phyloP scores from a whole-genome alignment of 2,113 vertebrate species.

The Hipposideros armiger region DNA sequence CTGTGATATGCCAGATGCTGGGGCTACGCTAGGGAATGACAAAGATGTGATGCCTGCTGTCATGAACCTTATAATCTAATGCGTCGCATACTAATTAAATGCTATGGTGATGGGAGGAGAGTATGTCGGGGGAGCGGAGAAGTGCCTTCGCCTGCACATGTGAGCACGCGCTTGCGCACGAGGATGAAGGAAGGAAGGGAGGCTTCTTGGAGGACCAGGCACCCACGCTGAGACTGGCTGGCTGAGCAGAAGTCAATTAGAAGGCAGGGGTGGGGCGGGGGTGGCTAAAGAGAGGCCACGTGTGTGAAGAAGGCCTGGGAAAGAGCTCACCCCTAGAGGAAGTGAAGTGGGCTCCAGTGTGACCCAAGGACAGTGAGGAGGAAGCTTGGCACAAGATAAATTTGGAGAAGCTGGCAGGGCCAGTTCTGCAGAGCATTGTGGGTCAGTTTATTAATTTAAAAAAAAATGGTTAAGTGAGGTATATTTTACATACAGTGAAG shows the following conservation, averaged over 20 bases:
- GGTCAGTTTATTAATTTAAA: not conserved
- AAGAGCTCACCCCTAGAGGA: not conserved
- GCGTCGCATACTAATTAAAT: not conserved
- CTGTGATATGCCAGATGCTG: not conserved
- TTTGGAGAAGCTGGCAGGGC: not conserved
- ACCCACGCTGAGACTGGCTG: not conserved
- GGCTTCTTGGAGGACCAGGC: constrained; percentile 17
- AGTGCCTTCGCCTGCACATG: not conserved
- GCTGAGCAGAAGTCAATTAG: not conserved
- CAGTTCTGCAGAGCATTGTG: not conserved
- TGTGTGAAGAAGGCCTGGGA: not conserved
- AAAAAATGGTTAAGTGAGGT: not conserved
- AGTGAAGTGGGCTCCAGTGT: not conserved
- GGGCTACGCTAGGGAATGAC: not conserved
- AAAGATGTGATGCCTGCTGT: not conserved
- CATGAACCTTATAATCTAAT: not conserved
- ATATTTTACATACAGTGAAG: not conserved
- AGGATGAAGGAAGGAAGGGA: not conserved
- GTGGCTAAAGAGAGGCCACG: not conserved
- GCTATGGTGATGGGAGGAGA: not conserved
- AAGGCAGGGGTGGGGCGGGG: not conserved
- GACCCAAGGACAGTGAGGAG: not conserved
- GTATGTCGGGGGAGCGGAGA: not conserved
- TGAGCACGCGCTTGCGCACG: not conserved
- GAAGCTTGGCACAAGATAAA: not conserved